Evolutionary conservation across 2,113 vertebrate species (phyloP).

Genomic region (Cavia aperea): DNA sequence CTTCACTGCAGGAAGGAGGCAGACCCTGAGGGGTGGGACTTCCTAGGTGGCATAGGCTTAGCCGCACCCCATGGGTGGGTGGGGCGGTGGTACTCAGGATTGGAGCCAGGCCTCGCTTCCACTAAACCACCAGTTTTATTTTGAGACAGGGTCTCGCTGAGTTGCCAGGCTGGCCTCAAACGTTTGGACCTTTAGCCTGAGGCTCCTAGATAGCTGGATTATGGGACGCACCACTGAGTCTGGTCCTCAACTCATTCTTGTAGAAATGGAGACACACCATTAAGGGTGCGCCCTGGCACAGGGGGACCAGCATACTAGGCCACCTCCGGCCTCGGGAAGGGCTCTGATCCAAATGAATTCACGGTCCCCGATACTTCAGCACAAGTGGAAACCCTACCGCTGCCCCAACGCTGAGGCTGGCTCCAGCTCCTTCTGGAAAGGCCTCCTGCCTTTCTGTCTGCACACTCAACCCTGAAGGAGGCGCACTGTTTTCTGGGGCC

Average conservation of each 20-base stretch:
- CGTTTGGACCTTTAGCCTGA: neutral
- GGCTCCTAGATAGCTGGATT: neutral
- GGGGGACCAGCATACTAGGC: neutral
- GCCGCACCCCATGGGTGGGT: neutral
- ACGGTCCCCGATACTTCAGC: neutral
- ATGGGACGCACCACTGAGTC: neutral
- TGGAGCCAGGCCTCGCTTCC: neutral
- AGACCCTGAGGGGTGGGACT: neutral
- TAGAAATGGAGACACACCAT: neutral
- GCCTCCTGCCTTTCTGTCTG: neutral
- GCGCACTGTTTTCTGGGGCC: neutral
- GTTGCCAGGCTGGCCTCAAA: neutral
- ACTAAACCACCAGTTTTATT: neutral
- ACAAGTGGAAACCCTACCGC: neutral
- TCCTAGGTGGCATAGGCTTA: neutral
- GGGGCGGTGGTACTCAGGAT: neutral
- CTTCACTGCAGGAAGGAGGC: neutral
- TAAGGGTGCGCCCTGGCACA: neutral
- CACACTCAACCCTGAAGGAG: neutral
- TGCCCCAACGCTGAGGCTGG: neutral
- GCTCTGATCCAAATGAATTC: neutral
- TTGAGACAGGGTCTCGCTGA: neutral
- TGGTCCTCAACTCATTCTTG: neutral
- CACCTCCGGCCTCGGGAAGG: neutral
- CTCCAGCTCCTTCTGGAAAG: neutral